phyloP scores from a whole-genome alignment of 2,797 vertebrate genomes.

The Enoplosus armatus region DNA sequence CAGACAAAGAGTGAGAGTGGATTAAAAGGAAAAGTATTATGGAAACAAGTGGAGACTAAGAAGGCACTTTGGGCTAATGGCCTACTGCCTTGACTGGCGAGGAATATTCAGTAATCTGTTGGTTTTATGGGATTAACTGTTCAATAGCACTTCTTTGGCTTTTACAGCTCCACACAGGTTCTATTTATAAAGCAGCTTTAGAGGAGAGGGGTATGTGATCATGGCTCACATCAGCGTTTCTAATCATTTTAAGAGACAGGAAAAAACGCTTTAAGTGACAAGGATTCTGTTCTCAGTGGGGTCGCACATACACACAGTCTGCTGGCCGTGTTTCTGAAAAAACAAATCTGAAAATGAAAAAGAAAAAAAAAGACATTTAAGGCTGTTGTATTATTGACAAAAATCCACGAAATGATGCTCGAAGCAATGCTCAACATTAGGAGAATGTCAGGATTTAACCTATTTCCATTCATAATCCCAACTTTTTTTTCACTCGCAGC shows the following conservation, averaged over 20 bases:
- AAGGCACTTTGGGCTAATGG: constrained; percentile 79
- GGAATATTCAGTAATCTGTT: constrained; percentile 80
- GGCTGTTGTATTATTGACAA: constrained; percentile 13
- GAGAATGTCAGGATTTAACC: constrained; percentile 25
- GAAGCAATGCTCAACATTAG: constrained; percentile 40
- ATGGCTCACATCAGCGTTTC: constrained; percentile 63
- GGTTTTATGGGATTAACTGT: constrained; percentile 83
- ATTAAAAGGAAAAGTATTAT: constrained; percentile 57
- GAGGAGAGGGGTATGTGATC: constrained; percentile 58
- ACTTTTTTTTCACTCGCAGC: constrained; percentile 1
- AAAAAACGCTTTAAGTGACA: constrained; percentile 57
- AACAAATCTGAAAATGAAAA: neutral
- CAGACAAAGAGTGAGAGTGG: constrained; percentile 44
- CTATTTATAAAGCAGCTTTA: constrained; percentile 78
- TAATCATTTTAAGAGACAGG: constrained; percentile 75
- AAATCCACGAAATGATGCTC: constrained; percentile 30
- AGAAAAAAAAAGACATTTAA: neutral
- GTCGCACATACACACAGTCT: neutral
- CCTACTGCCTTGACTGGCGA: constrained; percentile 75
- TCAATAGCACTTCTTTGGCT: constrained; percentile 81
- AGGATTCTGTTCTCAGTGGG: constrained; percentile 32
- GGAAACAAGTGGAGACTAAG: constrained; percentile 55
- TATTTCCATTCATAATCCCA: constrained; percentile 22
- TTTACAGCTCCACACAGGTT: constrained; percentile 71
- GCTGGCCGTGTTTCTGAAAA: constrained; percentile 14